Base-by-base conservation (phyloP, 2,888 invertebrate genomes). In the Polydrusus pterygomalis region DNA sequence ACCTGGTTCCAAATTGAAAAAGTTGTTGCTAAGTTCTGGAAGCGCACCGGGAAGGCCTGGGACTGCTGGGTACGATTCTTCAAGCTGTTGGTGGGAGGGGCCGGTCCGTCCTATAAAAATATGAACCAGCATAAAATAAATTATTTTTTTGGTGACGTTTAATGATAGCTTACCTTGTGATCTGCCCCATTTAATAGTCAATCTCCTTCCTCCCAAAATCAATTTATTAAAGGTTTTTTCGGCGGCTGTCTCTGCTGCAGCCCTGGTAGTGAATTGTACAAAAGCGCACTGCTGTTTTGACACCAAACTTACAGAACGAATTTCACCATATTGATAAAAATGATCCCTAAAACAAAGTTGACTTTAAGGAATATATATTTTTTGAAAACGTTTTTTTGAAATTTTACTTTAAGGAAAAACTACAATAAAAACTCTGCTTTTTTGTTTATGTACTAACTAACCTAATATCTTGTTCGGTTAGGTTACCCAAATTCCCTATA, bases 291-390 rank as follows among this genome's bases (percentile, higher is more conserved):
- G 96, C 82, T 99, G 98, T 79, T 97, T 93, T 0, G 95, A 93
- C 9, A 99, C 96, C 81, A 99, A 89, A 10, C 97, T 97, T 18
- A 99, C 91, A 0, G 95, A 95, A 81, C 99, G 92, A 76, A 99
- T 97, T 88, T 99, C 99, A 15, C 99, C 99, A 88, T 95, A 99
- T 86, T 99, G 99, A 88, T 99, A 99, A 88, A 99, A 99, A 84
- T 98, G 96, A 85, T 98, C 97, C 79, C 96, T 93, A 79, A 70
- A 65, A n/a, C 43, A 13, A n/a, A 43, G 2, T 43, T 3, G 25
- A 25, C 25, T 3, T 3, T 3, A 25, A 25, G 5, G 5, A 25
- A 25, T 25, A n/a, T 25, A 25, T 1, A 5, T 25, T 3, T 25
- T 25, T 25, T 25, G 5, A 25, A 25, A 25, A n/a, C n/a, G n/a